Evolutionary conservation across 2,113 vertebrate genomes (phyloP).

Genomic region (Pampusana beccarii): DNA sequence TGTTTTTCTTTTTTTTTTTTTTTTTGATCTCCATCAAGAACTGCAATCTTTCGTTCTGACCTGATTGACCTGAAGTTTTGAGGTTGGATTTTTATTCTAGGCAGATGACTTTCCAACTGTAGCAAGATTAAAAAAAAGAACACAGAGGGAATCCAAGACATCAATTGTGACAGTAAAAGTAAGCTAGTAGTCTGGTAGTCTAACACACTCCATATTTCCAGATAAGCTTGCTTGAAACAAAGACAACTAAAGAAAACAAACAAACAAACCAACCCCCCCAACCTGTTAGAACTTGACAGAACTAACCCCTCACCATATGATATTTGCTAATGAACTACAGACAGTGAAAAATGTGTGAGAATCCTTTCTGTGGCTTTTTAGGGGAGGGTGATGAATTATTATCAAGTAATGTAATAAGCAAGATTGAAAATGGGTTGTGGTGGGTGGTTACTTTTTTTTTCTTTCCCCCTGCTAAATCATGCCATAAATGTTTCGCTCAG

Average conservation of each 20-base stretch:
- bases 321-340: constrained; percentile 34
- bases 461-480: constrained; percentile 32
- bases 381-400: not conserved
- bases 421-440: constrained; percentile 51
- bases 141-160: not conserved
- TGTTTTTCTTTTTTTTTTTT: fast-evolving
- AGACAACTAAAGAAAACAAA: constrained; percentile 43
- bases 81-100: not conserved
- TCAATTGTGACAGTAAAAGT: not conserved
- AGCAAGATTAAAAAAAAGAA: not conserved
- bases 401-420: constrained; percentile 45
- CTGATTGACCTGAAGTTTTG: not conserved
- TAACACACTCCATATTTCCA: not conserved
- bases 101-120: not conserved
- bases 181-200: constrained; percentile 1
- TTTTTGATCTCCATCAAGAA: not conserved
- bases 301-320: not conserved
- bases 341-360: not conserved
- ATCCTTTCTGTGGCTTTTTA: not conserved
- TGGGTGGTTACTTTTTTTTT: constrained; percentile 11
- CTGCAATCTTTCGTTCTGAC: not conserved
- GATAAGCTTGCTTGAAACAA: constrained; percentile 33
- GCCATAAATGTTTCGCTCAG: constrained; percentile 64
- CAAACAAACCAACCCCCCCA: not conserved
- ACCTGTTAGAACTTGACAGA: not conserved